Conservation (phyloP, 2,888 invertebrate genomes). For the Timema podura region DNA sequence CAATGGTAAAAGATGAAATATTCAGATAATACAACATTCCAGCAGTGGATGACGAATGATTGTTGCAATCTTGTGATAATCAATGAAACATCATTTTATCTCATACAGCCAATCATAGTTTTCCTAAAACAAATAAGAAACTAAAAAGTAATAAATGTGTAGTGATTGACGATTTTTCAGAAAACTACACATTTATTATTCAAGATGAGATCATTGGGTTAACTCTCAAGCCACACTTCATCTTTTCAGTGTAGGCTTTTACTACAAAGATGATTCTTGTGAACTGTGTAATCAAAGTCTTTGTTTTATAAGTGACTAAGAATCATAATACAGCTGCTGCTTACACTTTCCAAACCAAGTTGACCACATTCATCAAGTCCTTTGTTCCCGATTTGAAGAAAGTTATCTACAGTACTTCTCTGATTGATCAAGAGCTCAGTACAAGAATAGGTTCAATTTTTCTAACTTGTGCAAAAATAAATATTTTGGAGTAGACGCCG, state of each 20-base stretch:
- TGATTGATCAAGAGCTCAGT: background rate
- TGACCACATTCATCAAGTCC: background rate
- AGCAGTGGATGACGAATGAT: no score
- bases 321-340: background rate
- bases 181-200: conserved; percentile 10
- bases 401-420: background rate
- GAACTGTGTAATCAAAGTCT: no score
- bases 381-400: background rate
- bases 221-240: background rate
- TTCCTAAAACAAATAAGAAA: no score
- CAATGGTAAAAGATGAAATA: no score
- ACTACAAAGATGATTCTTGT: no score
- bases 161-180: background rate
- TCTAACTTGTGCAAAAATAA: conserved; percentile 3
- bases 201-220: background rate
- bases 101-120: background rate
- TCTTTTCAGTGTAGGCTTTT: no score
- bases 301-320: no score
- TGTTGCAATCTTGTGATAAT: no score
- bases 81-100: conserved; percentile 2
- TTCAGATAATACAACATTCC: no score
- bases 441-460: conserved; percentile 3
- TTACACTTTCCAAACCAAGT: background rate
- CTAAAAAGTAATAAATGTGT: conserved; percentile 6
- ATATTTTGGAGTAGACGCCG: background rate